phyloP scores from a whole-genome alignment of 53 echinoderm and acorn worm genomes.

The Actinopyga echinites region DNA sequence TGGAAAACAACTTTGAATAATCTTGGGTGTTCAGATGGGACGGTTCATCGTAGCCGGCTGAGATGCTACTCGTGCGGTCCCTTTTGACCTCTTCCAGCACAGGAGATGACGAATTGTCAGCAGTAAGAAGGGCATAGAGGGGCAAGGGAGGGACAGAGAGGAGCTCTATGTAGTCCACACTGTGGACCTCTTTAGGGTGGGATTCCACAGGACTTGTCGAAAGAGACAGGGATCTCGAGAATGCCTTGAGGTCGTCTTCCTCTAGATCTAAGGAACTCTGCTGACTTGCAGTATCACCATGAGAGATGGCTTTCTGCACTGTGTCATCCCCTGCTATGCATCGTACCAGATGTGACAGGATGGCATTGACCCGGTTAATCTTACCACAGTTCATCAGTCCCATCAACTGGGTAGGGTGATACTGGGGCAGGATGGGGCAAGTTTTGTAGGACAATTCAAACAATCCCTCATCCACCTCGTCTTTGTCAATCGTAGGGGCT shows the following conservation, averaged over 20 bases:
- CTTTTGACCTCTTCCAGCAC: constrained; percentile 25
- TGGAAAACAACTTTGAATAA: constrained; percentile 86
- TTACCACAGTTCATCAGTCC: constrained; percentile 97
- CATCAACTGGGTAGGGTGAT: constrained; percentile 95
- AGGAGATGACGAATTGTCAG: constrained; percentile 65
- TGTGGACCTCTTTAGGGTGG: constrained; percentile 50
- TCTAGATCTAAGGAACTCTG: constrained; percentile 54
- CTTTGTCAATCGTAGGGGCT: constrained; percentile 19
- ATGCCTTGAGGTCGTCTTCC: constrained; percentile 59
- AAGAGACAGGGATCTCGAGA: constrained; percentile 54
- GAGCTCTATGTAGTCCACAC: constrained; percentile 90
- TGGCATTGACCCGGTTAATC: constrained; percentile 93
- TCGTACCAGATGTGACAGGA: constrained; percentile 89
- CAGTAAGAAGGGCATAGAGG: constrained; percentile 84
- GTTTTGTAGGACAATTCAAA: constrained; percentile 85
- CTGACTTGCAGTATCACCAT: constrained; percentile 59
- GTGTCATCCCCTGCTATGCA: constrained; percentile 94
- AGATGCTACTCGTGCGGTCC: constrained; percentile 58
- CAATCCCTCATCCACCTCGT: constrained; percentile 70
- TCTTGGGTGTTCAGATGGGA: constrained; percentile 55
- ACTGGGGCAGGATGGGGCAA: constrained; percentile 94
- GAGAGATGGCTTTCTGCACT: constrained; percentile 69
- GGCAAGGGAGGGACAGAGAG: constrained; percentile 93
- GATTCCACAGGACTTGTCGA: constrained; percentile 85
- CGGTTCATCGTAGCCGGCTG: constrained; percentile 50